A percentile compares a stretch with the other conserved stretches of the same genome.
Conservation (phyloP, 2,797 vertebrate species). For the Enteromius trimaculatus region DNA sequence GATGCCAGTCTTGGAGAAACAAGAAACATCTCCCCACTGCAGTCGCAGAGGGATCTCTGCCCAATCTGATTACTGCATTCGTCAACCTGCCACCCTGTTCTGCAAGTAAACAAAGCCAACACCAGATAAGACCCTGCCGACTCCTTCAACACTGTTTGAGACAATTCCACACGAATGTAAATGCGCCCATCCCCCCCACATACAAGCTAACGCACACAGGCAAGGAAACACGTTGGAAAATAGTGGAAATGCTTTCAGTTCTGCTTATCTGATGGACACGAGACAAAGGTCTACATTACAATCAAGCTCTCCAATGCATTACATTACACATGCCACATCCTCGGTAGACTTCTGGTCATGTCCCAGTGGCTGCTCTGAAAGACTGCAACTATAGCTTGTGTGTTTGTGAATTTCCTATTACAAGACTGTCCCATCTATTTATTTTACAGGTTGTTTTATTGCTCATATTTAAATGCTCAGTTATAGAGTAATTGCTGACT, state of each 20-base stretch:
- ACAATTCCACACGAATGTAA: conserved; percentile 57
- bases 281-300: conserved; percentile 60
- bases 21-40: conserved; percentile 43
- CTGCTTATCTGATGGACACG: conserved; percentile 56
- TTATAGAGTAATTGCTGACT: conserved; percentile 51
- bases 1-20: conserved; percentile 44
- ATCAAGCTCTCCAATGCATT: conserved; percentile 53
- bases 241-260: conserved; percentile 55
- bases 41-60: conserved; percentile 52
- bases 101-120: conserved; percentile 59
- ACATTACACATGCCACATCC: conserved; percentile 41
- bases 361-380: conserved; percentile 34
- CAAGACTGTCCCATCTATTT: conserved; percentile 57
- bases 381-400: conserved; percentile 40
- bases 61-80: conserved; percentile 61
- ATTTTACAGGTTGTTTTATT: conserved; percentile 64
- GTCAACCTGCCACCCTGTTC: conserved; percentile 57
- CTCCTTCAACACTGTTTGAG: conserved; percentile 47
- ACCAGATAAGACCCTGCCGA: conserved; percentile 54
- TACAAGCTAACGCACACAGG: conserved; percentile 47
- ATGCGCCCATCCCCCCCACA: conserved; percentile 46
- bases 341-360: conserved; percentile 32
- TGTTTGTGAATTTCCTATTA: conserved; percentile 60
- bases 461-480: conserved; percentile 52
- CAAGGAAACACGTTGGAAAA: conserved; percentile 42